Conservation (phyloP, 2,797 vertebrate genomes). For the Scolopax bukidnonensis region DNA sequence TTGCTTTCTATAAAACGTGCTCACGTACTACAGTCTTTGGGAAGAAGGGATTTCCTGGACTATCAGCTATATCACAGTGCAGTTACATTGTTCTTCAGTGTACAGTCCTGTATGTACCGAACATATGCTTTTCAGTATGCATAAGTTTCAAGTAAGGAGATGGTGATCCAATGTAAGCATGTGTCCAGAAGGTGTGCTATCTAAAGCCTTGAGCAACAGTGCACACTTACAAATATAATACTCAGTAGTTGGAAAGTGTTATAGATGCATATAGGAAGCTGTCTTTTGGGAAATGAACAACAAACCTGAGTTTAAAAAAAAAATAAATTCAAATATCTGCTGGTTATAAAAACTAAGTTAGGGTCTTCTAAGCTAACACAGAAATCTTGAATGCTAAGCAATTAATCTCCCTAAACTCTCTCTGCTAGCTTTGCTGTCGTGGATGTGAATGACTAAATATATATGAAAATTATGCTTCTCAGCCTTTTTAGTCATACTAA, state of each 20-base stretch:
- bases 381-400: not conserved
- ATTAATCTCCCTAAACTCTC: not conserved
- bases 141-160: not conserved
- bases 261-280: not conserved
- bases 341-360: not conserved
- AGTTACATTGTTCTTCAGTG: not conserved
- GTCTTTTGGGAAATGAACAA: not conserved
- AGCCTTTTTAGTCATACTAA: not conserved
- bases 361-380: not conserved
- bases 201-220: not conserved
- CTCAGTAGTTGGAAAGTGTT: not conserved
- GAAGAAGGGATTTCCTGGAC: not conserved
- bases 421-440: not conserved
- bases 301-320: not conserved
- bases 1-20: not conserved
- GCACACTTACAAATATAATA: rapidly evolving
- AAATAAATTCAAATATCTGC: not conserved
- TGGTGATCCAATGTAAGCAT: not conserved
- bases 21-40: not conserved
- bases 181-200: not conserved
- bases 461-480: not conserved
- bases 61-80: not conserved
- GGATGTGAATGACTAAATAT: not conserved
- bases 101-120: not conserved
- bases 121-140: not conserved